phyloP scores from a whole-genome alignment of 2,113 vertebrate genomes.

The Marmota flaviventris region DNA sequence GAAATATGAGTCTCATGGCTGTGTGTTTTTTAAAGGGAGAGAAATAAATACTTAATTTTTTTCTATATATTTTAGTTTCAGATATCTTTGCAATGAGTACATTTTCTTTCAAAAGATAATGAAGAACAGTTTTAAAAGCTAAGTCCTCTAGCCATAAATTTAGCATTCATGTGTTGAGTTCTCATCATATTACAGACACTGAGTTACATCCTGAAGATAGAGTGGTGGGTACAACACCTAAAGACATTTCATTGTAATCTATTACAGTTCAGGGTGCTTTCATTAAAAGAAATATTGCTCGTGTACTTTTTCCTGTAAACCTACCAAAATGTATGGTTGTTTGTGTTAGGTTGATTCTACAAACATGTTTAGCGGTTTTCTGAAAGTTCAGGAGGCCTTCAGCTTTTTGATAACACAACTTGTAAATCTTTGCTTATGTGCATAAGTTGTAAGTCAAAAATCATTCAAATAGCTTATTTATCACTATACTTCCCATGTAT shows the following conservation, averaged over 20 bases:
- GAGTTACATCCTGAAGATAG: not conserved
- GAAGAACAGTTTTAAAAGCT: not conserved
- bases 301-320: slow-evolving; percentile 50
- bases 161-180: not conserved
- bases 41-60: not conserved
- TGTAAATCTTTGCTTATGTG: not conserved
- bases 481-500: not conserved
- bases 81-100: not conserved
- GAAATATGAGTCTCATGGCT: not conserved
- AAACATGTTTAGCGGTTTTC: not conserved
- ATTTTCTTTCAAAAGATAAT: not conserved
- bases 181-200: not conserved
- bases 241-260: not conserved
- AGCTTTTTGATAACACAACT: not conserved
- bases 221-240: not conserved
- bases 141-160: not conserved
- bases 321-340: slow-evolving; percentile 58
- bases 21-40: not conserved
- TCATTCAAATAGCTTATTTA: not conserved
- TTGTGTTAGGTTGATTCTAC: slow-evolving; percentile 68
- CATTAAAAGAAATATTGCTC: slow-evolving; percentile 72
- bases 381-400: not conserved
- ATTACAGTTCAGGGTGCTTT: not conserved
- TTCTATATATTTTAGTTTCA: not conserved
- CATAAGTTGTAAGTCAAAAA: not conserved